phyloP scores from a whole-genome alignment of 2,888 invertebrate genomes.

The Muscina levida region DNA sequence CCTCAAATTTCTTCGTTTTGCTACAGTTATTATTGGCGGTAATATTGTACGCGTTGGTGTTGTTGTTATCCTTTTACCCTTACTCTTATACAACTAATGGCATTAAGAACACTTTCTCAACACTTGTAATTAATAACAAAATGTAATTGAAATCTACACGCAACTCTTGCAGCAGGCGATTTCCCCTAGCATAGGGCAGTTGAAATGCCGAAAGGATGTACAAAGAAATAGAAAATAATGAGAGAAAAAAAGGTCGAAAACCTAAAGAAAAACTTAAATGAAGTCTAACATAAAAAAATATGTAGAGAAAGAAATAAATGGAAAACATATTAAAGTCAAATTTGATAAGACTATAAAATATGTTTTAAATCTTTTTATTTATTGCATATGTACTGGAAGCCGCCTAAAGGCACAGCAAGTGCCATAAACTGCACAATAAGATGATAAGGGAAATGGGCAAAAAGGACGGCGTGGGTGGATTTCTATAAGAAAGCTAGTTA shows the following conservation, averaged over 20 bases:
- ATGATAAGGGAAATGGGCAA: too few relatives aligned
- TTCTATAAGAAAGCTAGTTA: too few relatives aligned
- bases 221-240: neutral
- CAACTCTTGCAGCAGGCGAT: slow-evolving; percentile 52
- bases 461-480: too few relatives aligned
- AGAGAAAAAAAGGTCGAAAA: neutral
- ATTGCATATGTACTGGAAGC: too few relatives aligned
- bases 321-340: too few relatives aligned
- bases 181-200: neutral
- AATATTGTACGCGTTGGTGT: neutral
- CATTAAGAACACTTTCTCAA: slow-evolving; percentile 44
- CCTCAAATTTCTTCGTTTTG: slow-evolving; percentile 11
- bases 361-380: too few relatives aligned
- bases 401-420: too few relatives aligned
- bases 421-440: too few relatives aligned
- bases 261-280: neutral
- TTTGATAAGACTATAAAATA: too few relatives aligned
- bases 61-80: neutral
- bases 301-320: slow-evolving; percentile 17
- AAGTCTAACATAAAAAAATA: slow-evolving; percentile 3
- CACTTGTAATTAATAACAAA: slow-evolving; percentile 71
- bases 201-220: too few relatives aligned
- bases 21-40: neutral
- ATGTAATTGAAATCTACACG: slow-evolving; percentile 72
- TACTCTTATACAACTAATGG: slow-evolving; percentile 19